Evolutionary conservation across 2,113 vertebrate species (phyloP), one percentile per base, ranked within the genome.

Genomic region (Nycticorax nycticorax): DNA sequence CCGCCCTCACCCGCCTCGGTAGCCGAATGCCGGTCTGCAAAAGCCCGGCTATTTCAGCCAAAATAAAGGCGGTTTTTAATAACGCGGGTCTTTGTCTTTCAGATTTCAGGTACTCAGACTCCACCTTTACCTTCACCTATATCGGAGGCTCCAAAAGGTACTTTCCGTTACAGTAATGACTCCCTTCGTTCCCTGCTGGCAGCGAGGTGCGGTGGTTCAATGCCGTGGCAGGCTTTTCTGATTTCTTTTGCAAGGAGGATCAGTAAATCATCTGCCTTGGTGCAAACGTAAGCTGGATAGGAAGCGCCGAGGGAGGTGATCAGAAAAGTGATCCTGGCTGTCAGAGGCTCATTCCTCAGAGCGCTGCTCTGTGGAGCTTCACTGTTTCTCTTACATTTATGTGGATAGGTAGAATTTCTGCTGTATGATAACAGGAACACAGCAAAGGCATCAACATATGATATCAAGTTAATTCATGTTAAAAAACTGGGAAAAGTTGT

Each of bases 71-170:
- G 27, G 72, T 33, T 39, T 39, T 45, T 82, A 77, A 52, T 96
- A 64, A 75, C 67, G 48, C 66, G 60, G 27, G 9, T 97, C 91
- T 95, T 96, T 97, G 74, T 93, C 26, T 98, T 98, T 96, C 97
- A 99, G 99, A 99, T 98, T 99, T 99, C 98, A 98, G 98, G 97
- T 99, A 98, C 95, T 98, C 98, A 35, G 99, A 99, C 97, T 98
- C 99, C 98, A 99, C 99, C 80, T 99, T 99, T 96, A 99, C 99
- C 85, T 99, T 99, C 97, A 99, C 98, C 92, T 99, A 98, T 92
- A 93, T 96, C 26, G 99, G 98, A 96, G 99, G 98, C 98, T 96
- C 98, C 96, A 99, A 98, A 98, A 99, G 99, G 99, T 99, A 99
- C 94, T 97, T 85, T 71, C 33, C 32, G 64, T 60, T 63, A 24